Evolutionary conservation across 2,888 invertebrate genomes (phyloP), one percentile per base, ranked within the genome.

Genomic region (Iselma pallidipennis): DNA sequence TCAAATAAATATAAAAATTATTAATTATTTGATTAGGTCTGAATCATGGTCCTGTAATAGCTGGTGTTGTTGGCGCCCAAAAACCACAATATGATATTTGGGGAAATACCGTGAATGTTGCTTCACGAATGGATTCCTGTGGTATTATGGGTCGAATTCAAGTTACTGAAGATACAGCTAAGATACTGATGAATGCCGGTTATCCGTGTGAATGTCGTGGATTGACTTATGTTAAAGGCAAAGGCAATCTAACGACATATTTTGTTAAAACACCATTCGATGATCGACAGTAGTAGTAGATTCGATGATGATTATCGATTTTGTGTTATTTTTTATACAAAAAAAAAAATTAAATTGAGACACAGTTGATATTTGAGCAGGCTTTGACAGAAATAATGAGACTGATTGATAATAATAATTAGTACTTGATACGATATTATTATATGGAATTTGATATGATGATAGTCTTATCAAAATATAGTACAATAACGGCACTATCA

Each of bases 61-160:
- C 97, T 0, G 98, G 97, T 0, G 97, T 98, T 16, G 95, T 98
- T 23, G 97, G 97, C 0, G 97, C 97, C 0, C 95, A 97, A 80
- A 98, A 98, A 78, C 98, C 98, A 0, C 97, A 98, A 82, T 98
- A 97, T 82, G 98, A 98, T 79, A 98, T 98, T 72, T 98, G 98
- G 98, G 96, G 98, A 12, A 97, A 98, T 82, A 97, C 98, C 0
- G 98, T 98, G 14, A 98, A 98, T 79, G 95, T 98, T 10, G 97
- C 98, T 1, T 96, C 95, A 4, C 84, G 98, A 52, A 98, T 98
- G 98, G 98, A 98, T 82, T 96, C 95, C 66, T 96, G 95, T 65
- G 97, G 98, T 0, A 87, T 91, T 65, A 91, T 95, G 88, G 94
- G 94, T 19, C 85, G 88, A 60, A 88, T 96, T 66, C 95, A 96